Evolutionary conservation across 1,140 invertebrate species (phyloP).

Genomic region (Dolichoris vasculosae): DNA sequence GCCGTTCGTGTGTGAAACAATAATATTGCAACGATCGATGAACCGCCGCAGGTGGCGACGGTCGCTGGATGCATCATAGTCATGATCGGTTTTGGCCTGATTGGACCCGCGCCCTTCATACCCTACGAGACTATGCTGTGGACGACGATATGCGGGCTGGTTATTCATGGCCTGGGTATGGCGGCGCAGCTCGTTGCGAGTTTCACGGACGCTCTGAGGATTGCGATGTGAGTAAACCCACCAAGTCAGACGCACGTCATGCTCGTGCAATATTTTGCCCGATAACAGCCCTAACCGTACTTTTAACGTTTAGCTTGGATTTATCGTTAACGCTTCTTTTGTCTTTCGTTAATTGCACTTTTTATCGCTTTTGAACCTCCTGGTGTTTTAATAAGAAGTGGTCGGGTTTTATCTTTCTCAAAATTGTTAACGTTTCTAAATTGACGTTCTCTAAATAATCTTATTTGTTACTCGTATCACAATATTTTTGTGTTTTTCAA

Average conservation of each 20-base stretch:
- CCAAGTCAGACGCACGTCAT: not conserved
- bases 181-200: slow-evolving; percentile 87
- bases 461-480: not conserved
- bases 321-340: not conserved
- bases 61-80: slow-evolving; percentile 81
- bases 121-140: slow-evolving; percentile 79
- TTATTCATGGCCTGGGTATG: slow-evolving; percentile 86
- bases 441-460: not conserved
- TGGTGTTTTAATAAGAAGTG: not conserved
- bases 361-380: not conserved
- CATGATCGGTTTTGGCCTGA: slow-evolving; percentile 80
- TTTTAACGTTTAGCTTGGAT: not conserved
- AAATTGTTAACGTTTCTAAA: too few species aligned
- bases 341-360: slow-evolving; percentile 13
- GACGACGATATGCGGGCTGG: slow-evolving; percentile 80
- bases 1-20: not conserved
- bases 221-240: slow-evolving; percentile 79
- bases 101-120: slow-evolving; percentile 85
- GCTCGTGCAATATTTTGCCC: not conserved
- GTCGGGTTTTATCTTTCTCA: not conserved
- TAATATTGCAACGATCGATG: not conserved
- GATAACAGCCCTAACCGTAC: not conserved
- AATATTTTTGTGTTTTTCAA: too few species aligned
- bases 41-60: slow-evolving; percentile 74
- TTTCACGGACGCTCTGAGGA: slow-evolving; percentile 86